Percentiles rank a stretch among this genome's conserved stretches.
Conservation (phyloP, 2,888 invertebrate genomes). For the Netelia fuscicornis region DNA sequence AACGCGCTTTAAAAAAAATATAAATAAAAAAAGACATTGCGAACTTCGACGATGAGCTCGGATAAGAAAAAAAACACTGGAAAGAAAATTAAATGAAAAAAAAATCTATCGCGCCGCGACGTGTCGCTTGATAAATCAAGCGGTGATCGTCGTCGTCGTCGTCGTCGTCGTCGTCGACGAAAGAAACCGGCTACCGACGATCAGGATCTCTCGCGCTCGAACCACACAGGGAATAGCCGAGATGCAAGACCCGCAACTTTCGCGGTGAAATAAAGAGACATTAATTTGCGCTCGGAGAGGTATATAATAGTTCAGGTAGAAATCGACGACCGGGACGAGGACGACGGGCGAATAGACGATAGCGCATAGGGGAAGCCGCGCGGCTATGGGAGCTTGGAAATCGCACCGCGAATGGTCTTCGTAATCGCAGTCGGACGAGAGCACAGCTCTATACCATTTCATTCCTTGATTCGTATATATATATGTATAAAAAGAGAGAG, state of each 20-base stretch:
- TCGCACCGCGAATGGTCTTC: constrained; percentile 65
- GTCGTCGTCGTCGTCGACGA: constrained; percentile 22
- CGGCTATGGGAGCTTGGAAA: constrained; percentile 47
- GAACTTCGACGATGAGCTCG: not conserved
- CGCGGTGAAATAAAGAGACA: constrained; percentile 78
- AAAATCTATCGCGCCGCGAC: constrained; percentile 23
- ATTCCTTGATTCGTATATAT: constrained; percentile 14
- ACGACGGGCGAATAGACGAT: constrained; percentile 70
- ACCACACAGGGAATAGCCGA: constrained; percentile 17
- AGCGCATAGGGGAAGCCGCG: constrained; percentile 75
- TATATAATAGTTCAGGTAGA: constrained; percentile 73
- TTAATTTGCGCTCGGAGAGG: constrained; percentile 75
- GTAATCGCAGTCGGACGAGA: constrained; percentile 57
- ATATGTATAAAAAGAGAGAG: constrained; percentile 2
- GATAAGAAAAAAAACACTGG: constrained; percentile 3
- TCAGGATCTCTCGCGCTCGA: constrained; percentile 45
- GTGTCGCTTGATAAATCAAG: constrained; percentile 66
- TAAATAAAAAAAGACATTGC: not conserved
- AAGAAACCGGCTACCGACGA: constrained; percentile 47
- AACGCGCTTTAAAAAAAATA: not conserved
- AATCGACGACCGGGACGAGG: constrained; percentile 77
- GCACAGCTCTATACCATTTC: constrained; percentile 59
- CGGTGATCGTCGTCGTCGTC: constrained; percentile 47
- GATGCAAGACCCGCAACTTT: constrained; percentile 62
- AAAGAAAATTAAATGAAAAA: constrained; percentile 24